Conservation (phyloP, 2,888 invertebrate species). For the Lasioglossum pauxillum region DNA sequence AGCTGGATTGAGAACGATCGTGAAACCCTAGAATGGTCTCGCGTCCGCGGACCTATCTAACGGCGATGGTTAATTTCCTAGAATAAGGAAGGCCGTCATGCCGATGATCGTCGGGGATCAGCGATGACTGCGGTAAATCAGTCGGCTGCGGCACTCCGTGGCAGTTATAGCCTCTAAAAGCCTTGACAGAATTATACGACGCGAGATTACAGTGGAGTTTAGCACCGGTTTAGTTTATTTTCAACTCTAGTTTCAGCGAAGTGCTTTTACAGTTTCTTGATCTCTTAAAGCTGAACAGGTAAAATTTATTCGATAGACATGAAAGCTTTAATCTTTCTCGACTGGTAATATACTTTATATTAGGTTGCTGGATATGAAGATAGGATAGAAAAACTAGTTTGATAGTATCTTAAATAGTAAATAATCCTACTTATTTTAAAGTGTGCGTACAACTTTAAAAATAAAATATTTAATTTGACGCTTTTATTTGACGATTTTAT, state of each 20-base stretch:
- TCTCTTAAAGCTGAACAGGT: not conserved
- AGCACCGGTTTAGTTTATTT: not conserved
- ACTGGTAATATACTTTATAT: too few relatives aligned
- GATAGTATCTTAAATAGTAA: too few relatives aligned
- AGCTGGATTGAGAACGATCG: slow-evolving; percentile 65
- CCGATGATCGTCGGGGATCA: slow-evolving; percentile 20
- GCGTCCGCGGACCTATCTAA: slow-evolving; percentile 18
- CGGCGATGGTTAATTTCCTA: slow-evolving; percentile 36
- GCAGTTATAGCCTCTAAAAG: not conserved
- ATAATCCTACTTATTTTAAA: too few relatives aligned
- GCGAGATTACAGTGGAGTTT: not conserved
- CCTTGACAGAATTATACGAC: not conserved
- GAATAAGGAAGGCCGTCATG: slow-evolving; percentile 28
- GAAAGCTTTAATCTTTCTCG: too few relatives aligned
- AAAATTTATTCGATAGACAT: too few relatives aligned
- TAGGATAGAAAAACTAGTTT: too few relatives aligned
- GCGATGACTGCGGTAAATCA: not conserved
- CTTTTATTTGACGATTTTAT: too few relatives aligned
- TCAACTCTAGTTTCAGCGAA: not conserved
- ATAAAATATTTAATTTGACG: too few relatives aligned
- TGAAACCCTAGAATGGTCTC: slow-evolving; percentile 52
- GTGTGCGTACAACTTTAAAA: too few relatives aligned
- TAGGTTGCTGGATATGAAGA: too few relatives aligned
- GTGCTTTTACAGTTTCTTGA: not conserved
- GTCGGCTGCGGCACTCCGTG: not conserved